Evolutionary conservation across 2,113 vertebrate genomes (phyloP).

Genomic region (Ciconia maguari): DNA sequence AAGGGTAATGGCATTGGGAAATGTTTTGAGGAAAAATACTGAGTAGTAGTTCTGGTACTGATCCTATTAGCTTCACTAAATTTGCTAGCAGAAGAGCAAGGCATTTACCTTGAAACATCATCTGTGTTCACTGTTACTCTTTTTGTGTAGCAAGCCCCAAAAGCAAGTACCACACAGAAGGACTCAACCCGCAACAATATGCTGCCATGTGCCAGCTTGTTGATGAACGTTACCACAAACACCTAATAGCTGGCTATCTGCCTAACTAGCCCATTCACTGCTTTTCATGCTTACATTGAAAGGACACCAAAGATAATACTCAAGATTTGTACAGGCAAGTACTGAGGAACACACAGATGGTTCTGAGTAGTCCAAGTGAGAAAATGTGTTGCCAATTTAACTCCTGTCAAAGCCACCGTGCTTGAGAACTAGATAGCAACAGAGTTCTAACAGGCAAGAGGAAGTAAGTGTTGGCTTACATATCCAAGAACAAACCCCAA

Average conservation of each 20-base stretch:
- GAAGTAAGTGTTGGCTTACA: not conserved
- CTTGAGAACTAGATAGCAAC: not conserved
- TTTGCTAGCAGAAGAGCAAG: not conserved
- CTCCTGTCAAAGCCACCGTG: accelerated
- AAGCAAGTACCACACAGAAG: not conserved
- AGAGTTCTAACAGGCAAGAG: not conserved
- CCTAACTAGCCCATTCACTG: not conserved
- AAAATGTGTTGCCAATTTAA: not conserved
- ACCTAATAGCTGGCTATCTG: not conserved
- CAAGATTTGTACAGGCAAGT: not conserved
- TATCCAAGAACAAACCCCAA: not conserved
- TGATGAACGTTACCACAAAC: conserved; percentile 7
- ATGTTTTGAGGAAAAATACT: not conserved
- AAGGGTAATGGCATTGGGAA: not conserved
- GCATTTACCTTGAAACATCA: not conserved
- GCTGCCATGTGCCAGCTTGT: not conserved
- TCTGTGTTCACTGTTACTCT: not conserved
- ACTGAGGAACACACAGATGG: not conserved
- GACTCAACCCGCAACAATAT: not conserved
- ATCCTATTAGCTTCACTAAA: not conserved
- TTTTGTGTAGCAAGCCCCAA: not conserved
- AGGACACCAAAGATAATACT: not conserved
- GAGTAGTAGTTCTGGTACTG: not conserved
- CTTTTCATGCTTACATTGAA: not conserved
- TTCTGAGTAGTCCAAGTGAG: not conserved